These are phyloP conservation scores for Smithornis capensis DNA, from an alignment of 2,113 vertebrate species.

Conservation along the genomic window DNA sequence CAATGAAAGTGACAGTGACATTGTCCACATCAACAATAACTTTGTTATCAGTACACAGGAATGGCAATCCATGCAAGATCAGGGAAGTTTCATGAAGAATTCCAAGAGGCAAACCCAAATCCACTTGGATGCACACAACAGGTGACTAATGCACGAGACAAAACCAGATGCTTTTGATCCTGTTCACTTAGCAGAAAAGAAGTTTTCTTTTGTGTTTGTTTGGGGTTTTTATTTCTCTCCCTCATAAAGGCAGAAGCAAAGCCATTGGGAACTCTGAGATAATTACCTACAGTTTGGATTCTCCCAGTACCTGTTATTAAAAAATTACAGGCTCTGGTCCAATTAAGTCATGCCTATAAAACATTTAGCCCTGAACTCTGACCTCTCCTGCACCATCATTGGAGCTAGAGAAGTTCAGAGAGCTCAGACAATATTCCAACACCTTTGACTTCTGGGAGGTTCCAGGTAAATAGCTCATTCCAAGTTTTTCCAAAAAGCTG, in stretches of 20 bases:
- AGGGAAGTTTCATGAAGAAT: no score
- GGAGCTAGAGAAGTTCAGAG: not conserved
- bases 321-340: not conserved
- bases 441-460: not conserved
- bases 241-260: not conserved
- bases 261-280: rapidly evolving
- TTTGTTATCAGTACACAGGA: not conserved
- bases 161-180: not conserved
- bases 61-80: no score
- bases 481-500: not conserved
- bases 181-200: not conserved
- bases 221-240: not conserved
- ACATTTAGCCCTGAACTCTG: not conserved
- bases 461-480: not conserved
- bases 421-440: not conserved
- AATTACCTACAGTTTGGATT: not conserved
- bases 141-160: not conserved
- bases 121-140: not conserved
- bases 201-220: not conserved
- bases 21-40: not conserved
- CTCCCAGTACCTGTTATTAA: rapidly evolving
- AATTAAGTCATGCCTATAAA: not conserved
- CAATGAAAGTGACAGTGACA: not conserved
- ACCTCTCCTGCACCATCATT: not conserved
- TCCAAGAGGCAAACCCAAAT: not conserved